Evolutionary conservation across 2,797 vertebrate species (phyloP), one percentile per base, ranked within the genome.

Genomic region (Glyptemys insculpta): DNA sequence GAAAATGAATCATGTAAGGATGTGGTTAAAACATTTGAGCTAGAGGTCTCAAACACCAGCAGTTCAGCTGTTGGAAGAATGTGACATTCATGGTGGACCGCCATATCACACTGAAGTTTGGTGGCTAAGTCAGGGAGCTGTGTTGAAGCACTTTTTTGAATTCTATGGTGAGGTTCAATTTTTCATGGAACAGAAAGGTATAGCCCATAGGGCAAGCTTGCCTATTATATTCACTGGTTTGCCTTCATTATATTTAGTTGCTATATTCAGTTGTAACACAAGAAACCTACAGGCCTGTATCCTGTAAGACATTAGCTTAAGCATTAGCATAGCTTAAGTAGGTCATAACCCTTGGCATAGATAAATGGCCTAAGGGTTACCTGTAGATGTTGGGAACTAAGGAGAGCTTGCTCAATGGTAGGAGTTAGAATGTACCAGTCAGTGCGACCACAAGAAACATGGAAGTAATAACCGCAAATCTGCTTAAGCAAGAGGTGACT

Each of bases 81-180:
- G 93, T 82, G 95, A 97, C 87, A 89, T 86, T 93, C 96, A 97
- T 2, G 96, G 95, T 0, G 96, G 94, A 62, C 93, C 95, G 2
- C 81, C 95, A 5, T 95, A 97, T 90, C 86, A 85, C 92, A 96
- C 93, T 0, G 94, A 89, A 12, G 86, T 97, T 6, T 92, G 93
- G 79, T 97, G 93, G 96, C 95, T 97, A 31, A 87, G 94, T 41
- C 95, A 19, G 16, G 34, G 62, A 65, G 3, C 57, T 59, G 5
- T 31, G 57, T 31, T 59, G 57, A 59, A 59, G 27, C 57, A 59
- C 29, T 65, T n/a, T 65, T n/a, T 65, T 65, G 7, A n/a, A n/a
- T n/a, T 65, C 8, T n/a, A 18, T 65, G 59, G 59, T 31, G 59
- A 34, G 31, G 16, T 34, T 16, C 16, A 65, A 65, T 18, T 65